phyloP scores from a whole-genome alignment of 2,888 invertebrate genomes.

The Caenorhabditis sp. region DNA sequence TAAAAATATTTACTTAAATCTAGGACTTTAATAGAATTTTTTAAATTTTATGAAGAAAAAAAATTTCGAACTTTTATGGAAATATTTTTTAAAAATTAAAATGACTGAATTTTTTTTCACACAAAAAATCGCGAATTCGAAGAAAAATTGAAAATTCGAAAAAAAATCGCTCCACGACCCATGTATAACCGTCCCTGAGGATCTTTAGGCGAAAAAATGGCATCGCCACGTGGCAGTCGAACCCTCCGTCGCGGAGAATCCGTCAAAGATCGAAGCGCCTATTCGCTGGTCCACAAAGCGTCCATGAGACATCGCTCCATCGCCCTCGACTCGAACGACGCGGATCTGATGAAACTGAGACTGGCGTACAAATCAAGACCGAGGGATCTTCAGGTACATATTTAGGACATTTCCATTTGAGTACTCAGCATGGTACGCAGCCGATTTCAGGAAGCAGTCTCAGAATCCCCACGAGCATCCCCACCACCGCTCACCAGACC shows the following conservation, averaged over 20 bases:
- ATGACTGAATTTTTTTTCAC: too few relatives aligned
- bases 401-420: too few relatives aligned
- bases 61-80: too few relatives aligned
- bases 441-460: too few relatives aligned
- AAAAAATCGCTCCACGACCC: neutral
- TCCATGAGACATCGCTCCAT: slow-evolving; percentile 82
- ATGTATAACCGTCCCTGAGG: too few relatives aligned
- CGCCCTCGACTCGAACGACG: slow-evolving; percentile 80
- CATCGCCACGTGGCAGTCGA: slow-evolving; percentile 50
- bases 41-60: too few relatives aligned
- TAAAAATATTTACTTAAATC: too few relatives aligned
- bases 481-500: slow-evolving; percentile 37
- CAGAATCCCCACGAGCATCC: slow-evolving; percentile 30
- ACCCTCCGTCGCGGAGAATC: slow-evolving; percentile 76
- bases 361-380: slow-evolving; percentile 63
- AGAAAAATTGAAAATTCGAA: neutral
- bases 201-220: slow-evolving; percentile 37
- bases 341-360: slow-evolving; percentile 76
- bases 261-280: slow-evolving; percentile 76
- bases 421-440: too few relatives aligned
- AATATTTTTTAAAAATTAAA: too few relatives aligned
- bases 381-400: slow-evolving; percentile 9
- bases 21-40: too few relatives aligned
- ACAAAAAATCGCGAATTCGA: too few relatives aligned
- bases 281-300: slow-evolving; percentile 77